Conservation (phyloP, 2,113 vertebrate species). For the Paratilapia polleni region DNA sequence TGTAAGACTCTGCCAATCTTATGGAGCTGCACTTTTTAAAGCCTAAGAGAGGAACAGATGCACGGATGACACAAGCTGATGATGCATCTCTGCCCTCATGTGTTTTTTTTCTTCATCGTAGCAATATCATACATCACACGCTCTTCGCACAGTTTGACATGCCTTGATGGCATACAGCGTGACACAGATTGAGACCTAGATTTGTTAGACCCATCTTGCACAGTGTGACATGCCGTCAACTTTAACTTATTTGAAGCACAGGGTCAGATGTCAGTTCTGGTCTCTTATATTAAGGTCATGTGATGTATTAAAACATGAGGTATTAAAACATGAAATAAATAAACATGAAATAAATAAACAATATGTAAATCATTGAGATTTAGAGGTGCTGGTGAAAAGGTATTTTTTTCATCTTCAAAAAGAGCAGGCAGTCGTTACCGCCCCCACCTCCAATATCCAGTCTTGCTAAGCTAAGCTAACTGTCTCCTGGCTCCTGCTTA, state of each 20-base stretch:
- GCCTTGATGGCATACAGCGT: background rate
- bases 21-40: background rate
- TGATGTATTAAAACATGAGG: background rate
- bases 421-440: too few relatives aligned
- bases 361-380: too few relatives aligned
- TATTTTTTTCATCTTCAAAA: too few relatives aligned
- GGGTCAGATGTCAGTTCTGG: background rate
- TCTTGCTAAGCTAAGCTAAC: too few relatives aligned
- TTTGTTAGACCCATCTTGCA: background rate
- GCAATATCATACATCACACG: background rate
- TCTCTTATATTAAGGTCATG: background rate
- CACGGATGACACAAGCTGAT: constrained; percentile 6
- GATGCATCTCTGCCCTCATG: background rate
- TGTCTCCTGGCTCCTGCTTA: too few relatives aligned
- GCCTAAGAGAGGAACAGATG: background rate
- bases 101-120: background rate
- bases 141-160: background rate
- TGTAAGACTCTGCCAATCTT: background rate
- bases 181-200: background rate
- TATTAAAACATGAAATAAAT: too few relatives aligned
- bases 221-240: background rate
- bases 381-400: too few relatives aligned
- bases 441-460: too few relatives aligned
- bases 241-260: background rate
- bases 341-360: too few relatives aligned